Percentiles rank a stretch among this genome's conserved stretches.
phyloP scores from a whole-genome alignment of 2,888 invertebrate species.

The Sarcophaga rosellei region DNA sequence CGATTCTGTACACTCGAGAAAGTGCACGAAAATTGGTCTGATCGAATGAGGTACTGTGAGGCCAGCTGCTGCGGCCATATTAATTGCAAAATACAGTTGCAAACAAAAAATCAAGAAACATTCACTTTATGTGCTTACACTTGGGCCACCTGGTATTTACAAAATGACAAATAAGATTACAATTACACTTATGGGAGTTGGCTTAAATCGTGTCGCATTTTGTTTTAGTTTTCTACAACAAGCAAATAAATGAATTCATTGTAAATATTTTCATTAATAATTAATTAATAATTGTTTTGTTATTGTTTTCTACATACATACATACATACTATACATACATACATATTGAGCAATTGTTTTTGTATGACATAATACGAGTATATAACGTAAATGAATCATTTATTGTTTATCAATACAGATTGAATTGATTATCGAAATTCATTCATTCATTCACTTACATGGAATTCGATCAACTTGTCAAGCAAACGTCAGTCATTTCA shows the following conservation, averaged over 20 bases:
- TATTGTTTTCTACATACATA: background rate
- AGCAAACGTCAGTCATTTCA: constrained; percentile 37
- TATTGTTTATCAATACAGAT: background rate
- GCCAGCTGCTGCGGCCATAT: too few species aligned
- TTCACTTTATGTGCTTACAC: too few species aligned
- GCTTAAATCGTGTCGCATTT: too few species aligned
- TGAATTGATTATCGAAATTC: constrained; percentile 10
- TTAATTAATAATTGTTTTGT: constrained; percentile 11
- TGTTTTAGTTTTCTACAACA: too few species aligned
- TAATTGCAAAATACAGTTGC: too few species aligned
- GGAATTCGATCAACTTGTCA: background rate
- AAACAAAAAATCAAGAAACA: too few species aligned
- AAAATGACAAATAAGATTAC: too few species aligned
- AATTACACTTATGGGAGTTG: too few species aligned
- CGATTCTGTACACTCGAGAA: too few species aligned
- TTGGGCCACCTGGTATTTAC: too few species aligned
- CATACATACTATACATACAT: background rate
- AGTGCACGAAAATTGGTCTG: too few species aligned
- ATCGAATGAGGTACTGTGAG: too few species aligned
- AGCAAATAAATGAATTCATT: background rate
- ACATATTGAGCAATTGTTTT: background rate
- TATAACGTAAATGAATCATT: background rate
- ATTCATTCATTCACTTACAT: constrained; percentile 14
- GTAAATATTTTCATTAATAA: background rate
- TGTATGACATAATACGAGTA: constrained; percentile 42